phyloP scores from a whole-genome alignment of 2,888 invertebrate genomes.

The Odontocolon sp. region DNA sequence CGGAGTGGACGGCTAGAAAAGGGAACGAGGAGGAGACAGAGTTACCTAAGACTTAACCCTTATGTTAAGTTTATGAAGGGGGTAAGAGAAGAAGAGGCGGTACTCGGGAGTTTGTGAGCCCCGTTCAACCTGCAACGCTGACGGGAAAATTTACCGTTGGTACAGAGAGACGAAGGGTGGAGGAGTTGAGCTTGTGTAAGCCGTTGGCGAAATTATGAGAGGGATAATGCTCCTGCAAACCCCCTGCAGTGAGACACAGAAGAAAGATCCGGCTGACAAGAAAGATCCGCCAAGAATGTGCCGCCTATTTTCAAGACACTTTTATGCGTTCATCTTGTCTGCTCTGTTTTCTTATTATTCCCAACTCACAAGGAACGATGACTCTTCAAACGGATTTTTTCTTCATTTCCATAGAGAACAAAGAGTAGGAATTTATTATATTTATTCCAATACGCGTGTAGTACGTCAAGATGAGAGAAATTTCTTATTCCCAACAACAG shows the following conservation, averaged over 20 bases:
- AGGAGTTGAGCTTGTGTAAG: conserved; percentile 73
- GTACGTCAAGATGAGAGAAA: not conserved
- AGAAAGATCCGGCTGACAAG: not conserved
- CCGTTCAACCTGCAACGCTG: not conserved
- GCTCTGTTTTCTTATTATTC: not conserved
- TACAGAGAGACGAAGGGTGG: conserved; percentile 50
- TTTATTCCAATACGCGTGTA: not conserved
- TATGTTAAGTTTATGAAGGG: conserved; percentile 72
- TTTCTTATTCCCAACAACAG: not conserved
- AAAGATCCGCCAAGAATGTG: conserved; percentile 30
- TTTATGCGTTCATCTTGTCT: conserved; percentile 29
- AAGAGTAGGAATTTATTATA: conserved; percentile 3
- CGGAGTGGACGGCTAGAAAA: conserved; percentile 43
- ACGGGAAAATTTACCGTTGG: conserved; percentile 38
- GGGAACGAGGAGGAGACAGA: conserved; percentile 28
- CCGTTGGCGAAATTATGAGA: conserved; percentile 74
- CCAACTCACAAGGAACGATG: conserved; percentile 3
- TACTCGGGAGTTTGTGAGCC: conserved; percentile 21
- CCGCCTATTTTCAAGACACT: conserved; percentile 34
- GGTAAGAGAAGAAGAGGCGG: conserved; percentile 3
- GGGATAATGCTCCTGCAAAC: conserved; percentile 69
- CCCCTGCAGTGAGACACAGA: conserved; percentile 7
- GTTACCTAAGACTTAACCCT: conserved; percentile 69
- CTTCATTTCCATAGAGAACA: conserved; percentile 28
- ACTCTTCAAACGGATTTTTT: conserved; percentile 39